Percentiles rank a stretch among this genome's conserved stretches.
Evolutionary conservation across 2,797 vertebrate species (phyloP).

Genomic region (Mormyrus proboscirostris): DNA sequence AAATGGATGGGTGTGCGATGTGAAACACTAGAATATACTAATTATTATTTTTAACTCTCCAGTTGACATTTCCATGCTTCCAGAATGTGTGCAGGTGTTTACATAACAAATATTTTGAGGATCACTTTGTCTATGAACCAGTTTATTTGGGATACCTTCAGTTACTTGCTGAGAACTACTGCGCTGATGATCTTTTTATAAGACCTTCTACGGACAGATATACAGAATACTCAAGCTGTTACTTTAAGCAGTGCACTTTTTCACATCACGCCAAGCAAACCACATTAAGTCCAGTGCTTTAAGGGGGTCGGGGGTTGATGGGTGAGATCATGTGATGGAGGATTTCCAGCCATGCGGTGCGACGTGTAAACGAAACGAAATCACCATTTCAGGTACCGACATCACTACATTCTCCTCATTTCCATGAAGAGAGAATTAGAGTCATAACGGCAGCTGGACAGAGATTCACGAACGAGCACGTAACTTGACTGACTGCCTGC

Average conservation of each 20-base stretch:
- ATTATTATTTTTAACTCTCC: neutral
- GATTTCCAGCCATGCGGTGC: neutral
- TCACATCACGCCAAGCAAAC: neutral
- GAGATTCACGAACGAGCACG: neutral
- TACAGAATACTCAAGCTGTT: neutral
- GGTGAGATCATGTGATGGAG: neutral
- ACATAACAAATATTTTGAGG: neutral
- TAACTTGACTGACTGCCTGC: neutral
- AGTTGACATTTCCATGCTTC: neutral
- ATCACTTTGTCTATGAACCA: neutral
- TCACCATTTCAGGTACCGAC: neutral
- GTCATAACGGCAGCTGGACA: neutral
- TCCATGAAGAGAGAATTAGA: neutral
- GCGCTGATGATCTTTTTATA: neutral
- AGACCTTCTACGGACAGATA: neutral
- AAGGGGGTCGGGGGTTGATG: neutral
- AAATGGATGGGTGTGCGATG: neutral
- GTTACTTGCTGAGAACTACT: neutral
- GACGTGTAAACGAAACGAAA: neutral
- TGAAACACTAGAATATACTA: neutral
- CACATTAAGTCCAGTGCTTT: neutral
- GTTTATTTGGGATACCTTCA: neutral
- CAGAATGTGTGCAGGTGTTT: neutral
- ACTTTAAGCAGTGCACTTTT: neutral
- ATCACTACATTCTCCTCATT: neutral